Conservation (phyloP, 2,888 invertebrate species). For the Cosmorhoe ocellata region DNA sequence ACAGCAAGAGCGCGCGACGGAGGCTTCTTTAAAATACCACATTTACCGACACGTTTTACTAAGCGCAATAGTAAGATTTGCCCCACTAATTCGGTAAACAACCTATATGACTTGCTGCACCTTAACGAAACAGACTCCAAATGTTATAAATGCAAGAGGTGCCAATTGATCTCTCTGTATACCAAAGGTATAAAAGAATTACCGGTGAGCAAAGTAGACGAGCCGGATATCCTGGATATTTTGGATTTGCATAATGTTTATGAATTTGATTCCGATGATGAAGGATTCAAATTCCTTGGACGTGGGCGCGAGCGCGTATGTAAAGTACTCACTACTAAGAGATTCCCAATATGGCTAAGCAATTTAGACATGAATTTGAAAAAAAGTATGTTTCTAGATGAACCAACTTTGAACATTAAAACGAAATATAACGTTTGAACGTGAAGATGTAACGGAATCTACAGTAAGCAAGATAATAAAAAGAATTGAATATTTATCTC, state of each 20-base stretch:
- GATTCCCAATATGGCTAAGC: constrained; percentile 8
- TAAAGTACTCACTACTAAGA: constrained; percentile 4
- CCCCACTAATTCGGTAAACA: neutral
- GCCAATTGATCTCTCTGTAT: neutral
- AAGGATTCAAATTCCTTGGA: neutral
- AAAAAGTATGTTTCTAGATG: constrained; percentile 8
- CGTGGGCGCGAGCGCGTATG: constrained; percentile 5
- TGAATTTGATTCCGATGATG: constrained; percentile 5
- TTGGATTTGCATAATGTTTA: neutral
- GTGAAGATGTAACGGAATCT: neutral
- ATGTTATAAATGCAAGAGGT: constrained; percentile 1
- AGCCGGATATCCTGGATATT: constrained; percentile 3
- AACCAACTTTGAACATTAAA: constrained; percentile 4
- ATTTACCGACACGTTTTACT: neutral
- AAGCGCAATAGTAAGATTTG: neutral
- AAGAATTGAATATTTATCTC: constrained; percentile 2
- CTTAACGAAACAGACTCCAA: neutral
- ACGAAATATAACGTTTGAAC: neutral
- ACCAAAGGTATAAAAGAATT: neutral
- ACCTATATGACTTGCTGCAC: neutral
- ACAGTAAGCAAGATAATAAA: constrained; percentile 1
- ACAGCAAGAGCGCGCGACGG: too few species aligned
- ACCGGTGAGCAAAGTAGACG: neutral
- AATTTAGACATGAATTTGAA: constrained; percentile 5
- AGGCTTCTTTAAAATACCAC: neutral